Conservation (phyloP, 2,888 invertebrate species). For the Meandrusa payeni region DNA sequence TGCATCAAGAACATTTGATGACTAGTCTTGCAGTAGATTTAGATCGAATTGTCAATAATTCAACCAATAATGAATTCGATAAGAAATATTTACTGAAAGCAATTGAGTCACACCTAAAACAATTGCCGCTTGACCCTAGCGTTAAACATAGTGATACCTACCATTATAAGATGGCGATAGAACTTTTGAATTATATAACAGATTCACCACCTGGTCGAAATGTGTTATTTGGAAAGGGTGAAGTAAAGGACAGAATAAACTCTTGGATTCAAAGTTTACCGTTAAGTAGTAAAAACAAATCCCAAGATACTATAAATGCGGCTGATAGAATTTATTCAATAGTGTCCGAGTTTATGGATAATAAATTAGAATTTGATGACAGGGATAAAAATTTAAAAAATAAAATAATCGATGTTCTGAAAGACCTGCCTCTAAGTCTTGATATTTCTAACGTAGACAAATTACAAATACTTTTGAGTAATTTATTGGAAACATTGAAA, state of each 20-base stretch:
- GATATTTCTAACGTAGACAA: constrained; percentile 5
- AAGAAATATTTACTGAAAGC: too few species aligned
- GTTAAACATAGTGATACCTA: constrained; percentile 5
- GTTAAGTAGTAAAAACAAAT: neutral
- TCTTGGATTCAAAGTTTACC: constrained; percentile 17
- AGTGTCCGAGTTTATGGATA: constrained; percentile 3
- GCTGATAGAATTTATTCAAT: constrained; percentile 10
- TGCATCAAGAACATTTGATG: too few species aligned
- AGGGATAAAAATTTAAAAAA: constrained; percentile 9
- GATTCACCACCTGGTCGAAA: neutral
- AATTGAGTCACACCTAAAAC: too few species aligned
- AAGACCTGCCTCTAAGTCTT: constrained; percentile 7
- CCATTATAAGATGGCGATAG: constrained; percentile 3
- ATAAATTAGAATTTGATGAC: neutral
- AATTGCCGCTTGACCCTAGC: constrained; percentile 12
- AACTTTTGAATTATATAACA: constrained; percentile 8
- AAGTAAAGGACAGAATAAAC: neutral
- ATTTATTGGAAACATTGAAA: constrained; percentile 11
- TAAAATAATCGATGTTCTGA: constrained; percentile 5
- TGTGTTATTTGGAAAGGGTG: neutral
- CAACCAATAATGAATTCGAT: too few species aligned
- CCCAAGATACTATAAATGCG: neutral
- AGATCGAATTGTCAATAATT: too few species aligned
- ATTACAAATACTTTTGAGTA: constrained; percentile 8
- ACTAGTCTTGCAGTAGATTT: too few species aligned